These are phyloP conservation scores for Addax nasomaculatus DNA, from an alignment of 2,113 vertebrate species.

Conservation along the genomic window DNA sequence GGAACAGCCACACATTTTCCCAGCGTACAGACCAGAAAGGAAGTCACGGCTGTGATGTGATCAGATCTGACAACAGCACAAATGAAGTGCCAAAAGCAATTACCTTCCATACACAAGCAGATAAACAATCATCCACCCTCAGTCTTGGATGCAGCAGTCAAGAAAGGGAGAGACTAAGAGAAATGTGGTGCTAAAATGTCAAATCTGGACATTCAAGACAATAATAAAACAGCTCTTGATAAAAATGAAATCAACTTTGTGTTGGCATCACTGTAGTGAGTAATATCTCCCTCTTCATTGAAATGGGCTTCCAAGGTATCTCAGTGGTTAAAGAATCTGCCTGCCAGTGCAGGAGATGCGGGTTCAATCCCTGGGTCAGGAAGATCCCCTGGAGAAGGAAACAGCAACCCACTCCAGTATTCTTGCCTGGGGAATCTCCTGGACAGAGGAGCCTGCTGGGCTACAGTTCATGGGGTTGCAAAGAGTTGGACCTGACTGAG, in stretches of 20 bases:
- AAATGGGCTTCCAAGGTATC: background rate
- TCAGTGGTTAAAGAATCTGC: background rate
- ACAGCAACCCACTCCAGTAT: background rate
- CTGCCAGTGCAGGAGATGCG: background rate
- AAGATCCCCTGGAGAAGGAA: background rate
- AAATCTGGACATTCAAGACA: background rate
- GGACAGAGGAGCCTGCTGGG: background rate
- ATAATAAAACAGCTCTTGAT: background rate
- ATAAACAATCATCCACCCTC: background rate
- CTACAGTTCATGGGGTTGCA: background rate
- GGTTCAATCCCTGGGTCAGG: background rate
- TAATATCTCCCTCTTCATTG: background rate
- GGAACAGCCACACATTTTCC: background rate
- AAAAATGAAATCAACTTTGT: background rate
- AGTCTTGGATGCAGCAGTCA: background rate
- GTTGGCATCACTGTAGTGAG: background rate
- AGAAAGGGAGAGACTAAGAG: background rate
- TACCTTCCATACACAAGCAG: background rate
- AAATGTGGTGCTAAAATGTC: background rate
- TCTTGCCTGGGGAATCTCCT: background rate
- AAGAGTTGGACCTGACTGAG: background rate
- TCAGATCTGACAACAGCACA: conserved; percentile 33
- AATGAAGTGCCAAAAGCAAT: conserved; percentile 48
- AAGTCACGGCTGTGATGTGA: background rate
- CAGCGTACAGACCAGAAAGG: background rate